A percentile compares a stretch with the other conserved stretches of the same genome.
Conservation (phyloP, 2,888 invertebrate genomes). For the Lasius platythorax region DNA sequence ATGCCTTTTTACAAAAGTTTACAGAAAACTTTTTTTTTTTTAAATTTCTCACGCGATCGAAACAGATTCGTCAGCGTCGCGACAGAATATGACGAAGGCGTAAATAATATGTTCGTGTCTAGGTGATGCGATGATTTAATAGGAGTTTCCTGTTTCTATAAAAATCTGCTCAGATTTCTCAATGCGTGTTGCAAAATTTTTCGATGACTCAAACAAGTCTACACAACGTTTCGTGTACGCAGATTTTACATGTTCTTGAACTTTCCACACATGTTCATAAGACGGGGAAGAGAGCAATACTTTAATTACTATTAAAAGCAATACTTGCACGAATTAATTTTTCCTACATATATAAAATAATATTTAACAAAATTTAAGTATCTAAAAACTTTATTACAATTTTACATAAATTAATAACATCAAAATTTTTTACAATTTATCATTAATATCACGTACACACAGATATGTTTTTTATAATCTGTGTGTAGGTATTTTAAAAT, state of each 20-base stretch:
- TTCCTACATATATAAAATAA: background rate
- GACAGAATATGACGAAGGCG: background rate
- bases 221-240: background rate
- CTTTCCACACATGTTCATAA: background rate
- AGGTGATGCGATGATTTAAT: conserved; percentile 20
- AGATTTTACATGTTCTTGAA: conserved; percentile 10
- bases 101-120: background rate
- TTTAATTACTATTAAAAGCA: background rate
- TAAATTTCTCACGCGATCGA: background rate
- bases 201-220: background rate
- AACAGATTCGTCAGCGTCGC: conserved; percentile 12
- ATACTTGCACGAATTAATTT: background rate
- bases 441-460: background rate
- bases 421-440: background rate
- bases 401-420: background rate
- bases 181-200: conserved; percentile 13
- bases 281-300: background rate
- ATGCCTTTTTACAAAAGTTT: background rate
- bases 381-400: background rate
- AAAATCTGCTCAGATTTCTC: conserved; percentile 15
- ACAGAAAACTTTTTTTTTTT: background rate
- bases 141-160: conserved; percentile 35
- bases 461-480: background rate
- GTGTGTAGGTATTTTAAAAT: background rate
- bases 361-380: background rate